Conservation (phyloP, 2,113 vertebrate species). For the Solea senegalensis region DNA sequence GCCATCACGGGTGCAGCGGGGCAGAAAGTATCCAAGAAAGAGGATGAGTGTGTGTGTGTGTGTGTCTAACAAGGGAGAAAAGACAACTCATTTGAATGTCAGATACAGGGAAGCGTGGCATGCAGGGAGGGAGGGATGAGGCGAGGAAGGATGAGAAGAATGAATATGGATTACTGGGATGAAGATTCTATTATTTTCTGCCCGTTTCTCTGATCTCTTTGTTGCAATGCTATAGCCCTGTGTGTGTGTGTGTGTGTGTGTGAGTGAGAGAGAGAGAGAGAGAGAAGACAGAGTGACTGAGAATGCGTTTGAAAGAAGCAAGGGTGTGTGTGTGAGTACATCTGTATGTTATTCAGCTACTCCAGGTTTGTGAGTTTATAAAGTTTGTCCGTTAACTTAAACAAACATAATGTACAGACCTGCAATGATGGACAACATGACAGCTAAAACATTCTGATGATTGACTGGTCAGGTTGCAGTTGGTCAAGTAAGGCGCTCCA, state of each 20-base stretch:
- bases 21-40: slow-evolving; percentile 81
- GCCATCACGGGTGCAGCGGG: slow-evolving; percentile 81
- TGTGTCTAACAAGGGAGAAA: slow-evolving; percentile 80
- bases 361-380: not conserved
- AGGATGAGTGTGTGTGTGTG: slow-evolving; percentile 47
- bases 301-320: too few species aligned
- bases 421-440: too few species aligned
- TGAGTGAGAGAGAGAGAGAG: not conserved
- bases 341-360: slow-evolving; percentile 12
- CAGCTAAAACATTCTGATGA: too few species aligned
- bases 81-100: slow-evolving; percentile 83
- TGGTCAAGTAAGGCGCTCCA: too few species aligned
- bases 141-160: slow-evolving; percentile 87
- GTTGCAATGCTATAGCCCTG: slow-evolving; percentile 66
- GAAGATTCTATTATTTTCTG: slow-evolving; percentile 99
- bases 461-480: too few species aligned
- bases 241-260: slow-evolving; percentile 61
- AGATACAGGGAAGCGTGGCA: slow-evolving; percentile 70
- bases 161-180: slow-evolving; percentile 99
- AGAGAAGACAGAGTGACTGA: too few species aligned
- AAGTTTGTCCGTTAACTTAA: too few species aligned
- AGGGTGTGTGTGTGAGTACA: slow-evolving; percentile 60
- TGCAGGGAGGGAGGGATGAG: slow-evolving; percentile 81
- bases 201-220: slow-evolving; percentile 93
- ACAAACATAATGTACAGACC: too few species aligned